Conservation (phyloP, 2,113 vertebrate species). For the Hippocampus barbouri region DNA sequence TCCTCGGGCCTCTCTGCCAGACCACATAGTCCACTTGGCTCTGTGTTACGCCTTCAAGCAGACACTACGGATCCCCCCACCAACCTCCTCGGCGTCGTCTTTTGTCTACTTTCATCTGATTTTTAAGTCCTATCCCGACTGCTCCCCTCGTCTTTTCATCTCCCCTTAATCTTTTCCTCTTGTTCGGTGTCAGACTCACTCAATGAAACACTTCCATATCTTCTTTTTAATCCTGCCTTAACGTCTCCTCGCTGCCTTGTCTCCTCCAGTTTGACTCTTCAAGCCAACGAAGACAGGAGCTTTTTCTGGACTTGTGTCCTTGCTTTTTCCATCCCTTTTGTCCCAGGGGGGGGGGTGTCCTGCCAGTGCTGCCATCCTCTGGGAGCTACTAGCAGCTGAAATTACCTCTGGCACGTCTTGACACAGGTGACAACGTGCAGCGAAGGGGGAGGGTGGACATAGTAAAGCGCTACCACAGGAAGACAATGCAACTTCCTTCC, state of each 20-base stretch:
- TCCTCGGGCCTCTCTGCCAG: constrained; percentile 65
- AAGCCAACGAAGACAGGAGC: constrained; percentile 32
- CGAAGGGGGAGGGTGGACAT: constrained; percentile 31
- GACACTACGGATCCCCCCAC: constrained; percentile 29
- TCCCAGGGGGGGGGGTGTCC: constrained; percentile 53
- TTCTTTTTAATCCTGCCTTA: constrained; percentile 6
- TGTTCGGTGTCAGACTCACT: constrained; percentile 23
- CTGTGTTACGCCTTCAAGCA: constrained; percentile 49
- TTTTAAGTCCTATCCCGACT: constrained; percentile 24
- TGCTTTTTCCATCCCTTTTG: constrained; percentile 46
- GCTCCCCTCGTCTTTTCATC: constrained; percentile 2
- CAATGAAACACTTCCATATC: constrained; percentile 26
- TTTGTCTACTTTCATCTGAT: constrained; percentile 36
- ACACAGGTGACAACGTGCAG: constrained; percentile 65
- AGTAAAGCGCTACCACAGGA: constrained; percentile 10
- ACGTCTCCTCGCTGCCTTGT: constrained; percentile 20
- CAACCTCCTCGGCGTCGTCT: constrained; percentile 16
- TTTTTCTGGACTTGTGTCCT: constrained; percentile 48
- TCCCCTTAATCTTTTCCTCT: constrained; percentile 11
- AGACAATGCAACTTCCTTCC: constrained; percentile 16
- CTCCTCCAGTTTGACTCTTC: constrained; percentile 38
- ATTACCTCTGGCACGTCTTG: constrained; percentile 73
- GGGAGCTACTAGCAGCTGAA: constrained; percentile 62
- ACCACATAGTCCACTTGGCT: constrained; percentile 54
- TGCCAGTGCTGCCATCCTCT: constrained; percentile 52